These are phyloP conservation scores for Salminus brasiliensis DNA, from an alignment of 2,113 vertebrate species.

Conservation along the genomic window DNA sequence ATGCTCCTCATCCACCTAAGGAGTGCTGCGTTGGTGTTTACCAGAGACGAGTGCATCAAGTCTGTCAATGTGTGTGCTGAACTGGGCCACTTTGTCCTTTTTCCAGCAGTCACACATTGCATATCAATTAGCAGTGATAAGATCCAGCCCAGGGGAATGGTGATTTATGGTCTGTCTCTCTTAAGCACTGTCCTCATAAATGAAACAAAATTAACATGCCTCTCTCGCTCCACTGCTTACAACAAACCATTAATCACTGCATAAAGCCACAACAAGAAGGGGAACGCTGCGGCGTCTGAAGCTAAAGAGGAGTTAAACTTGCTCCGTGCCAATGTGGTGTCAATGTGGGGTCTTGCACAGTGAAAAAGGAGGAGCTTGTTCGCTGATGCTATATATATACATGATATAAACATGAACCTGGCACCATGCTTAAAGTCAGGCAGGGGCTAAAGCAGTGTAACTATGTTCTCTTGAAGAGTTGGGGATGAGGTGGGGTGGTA, in stretches of 20 bases:
- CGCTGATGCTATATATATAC: neutral
- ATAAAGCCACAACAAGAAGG: neutral
- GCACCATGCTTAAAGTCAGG: too few relatives aligned
- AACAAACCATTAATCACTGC: conserved; percentile 33
- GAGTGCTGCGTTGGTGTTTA: neutral
- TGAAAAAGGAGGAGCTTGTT: neutral
- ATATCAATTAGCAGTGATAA: conserved; percentile 33
- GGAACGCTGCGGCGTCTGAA: neutral
- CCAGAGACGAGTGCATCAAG: neutral
- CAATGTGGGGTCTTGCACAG: neutral
- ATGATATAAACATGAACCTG: too few relatives aligned
- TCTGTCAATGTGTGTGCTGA: neutral
- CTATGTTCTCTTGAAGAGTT: too few relatives aligned
- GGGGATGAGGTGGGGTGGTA: too few relatives aligned
- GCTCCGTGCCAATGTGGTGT: neutral
- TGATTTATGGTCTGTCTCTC: conserved; percentile 30
- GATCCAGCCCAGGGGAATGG: neutral
- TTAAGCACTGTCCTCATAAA: conserved; percentile 12
- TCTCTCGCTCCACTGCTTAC: neutral
- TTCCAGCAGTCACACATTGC: conserved; percentile 3
- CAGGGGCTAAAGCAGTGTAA: too few relatives aligned
- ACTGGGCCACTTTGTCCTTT: conserved; percentile 17
- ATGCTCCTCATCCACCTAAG: neutral
- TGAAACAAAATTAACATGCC: conserved; percentile 4
- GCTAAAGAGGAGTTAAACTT: neutral